Percentiles rank a stretch among this genome's conserved stretches.
Evolutionary conservation across 1,140 invertebrate species (phyloP).

Genomic region (Ditylenchus dipsaci): DNA sequence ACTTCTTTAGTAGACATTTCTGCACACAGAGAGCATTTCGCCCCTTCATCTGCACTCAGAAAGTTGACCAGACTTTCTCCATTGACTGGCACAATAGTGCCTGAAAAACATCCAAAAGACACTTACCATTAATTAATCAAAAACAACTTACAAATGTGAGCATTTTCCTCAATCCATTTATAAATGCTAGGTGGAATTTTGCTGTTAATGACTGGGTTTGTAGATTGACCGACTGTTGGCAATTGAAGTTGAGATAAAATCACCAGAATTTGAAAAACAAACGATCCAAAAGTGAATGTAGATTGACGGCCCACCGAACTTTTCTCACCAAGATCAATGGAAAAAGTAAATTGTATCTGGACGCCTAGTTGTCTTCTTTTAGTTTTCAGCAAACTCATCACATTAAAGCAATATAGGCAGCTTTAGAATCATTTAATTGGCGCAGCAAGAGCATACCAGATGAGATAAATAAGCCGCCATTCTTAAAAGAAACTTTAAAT

Average conservation of each 20-base stretch:
- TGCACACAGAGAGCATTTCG: conserved; percentile 44
- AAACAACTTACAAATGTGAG: conserved; percentile 48
- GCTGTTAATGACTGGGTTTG: conserved; percentile 2
- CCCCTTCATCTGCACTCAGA: conserved; percentile 33
- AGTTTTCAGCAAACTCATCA: no score
- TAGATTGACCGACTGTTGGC: not conserved
- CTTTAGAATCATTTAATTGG: no score
- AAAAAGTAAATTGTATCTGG: no score
- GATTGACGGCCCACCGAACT: no score
- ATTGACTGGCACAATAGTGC: conserved; percentile 40
- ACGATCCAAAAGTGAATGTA: no score
- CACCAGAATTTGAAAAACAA: not conserved
- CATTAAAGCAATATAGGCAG: no score
- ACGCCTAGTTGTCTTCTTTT: no score
- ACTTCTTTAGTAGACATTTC: conserved; percentile 25
- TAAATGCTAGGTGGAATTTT: conserved; percentile 41
- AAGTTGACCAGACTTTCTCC: conserved; percentile 43
- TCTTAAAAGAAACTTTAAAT: no score
- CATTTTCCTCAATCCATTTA: conserved; percentile 47
- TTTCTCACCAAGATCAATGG: no score
- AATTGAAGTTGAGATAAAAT: not conserved
- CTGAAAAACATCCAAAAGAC: conserved; percentile 22
- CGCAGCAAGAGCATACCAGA: no score
- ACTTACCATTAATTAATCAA: conserved; percentile 14
- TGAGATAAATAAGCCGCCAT: no score